phyloP scores from a whole-genome alignment of 2,888 invertebrate species.

The Eristalis arbustorum region DNA sequence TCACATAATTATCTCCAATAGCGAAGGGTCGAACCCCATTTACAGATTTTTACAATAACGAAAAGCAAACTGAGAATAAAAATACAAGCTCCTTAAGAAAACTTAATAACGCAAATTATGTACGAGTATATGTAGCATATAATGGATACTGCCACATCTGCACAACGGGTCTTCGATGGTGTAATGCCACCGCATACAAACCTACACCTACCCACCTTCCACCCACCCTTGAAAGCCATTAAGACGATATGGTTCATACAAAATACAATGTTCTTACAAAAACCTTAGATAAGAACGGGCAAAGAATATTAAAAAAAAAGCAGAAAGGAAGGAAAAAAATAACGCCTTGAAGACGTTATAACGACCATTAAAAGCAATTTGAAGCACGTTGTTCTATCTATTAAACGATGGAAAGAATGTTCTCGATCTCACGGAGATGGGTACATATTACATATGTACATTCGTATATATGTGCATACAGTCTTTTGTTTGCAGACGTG shows the following conservation, averaged over 20 bases:
- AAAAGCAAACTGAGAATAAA: conserved; percentile 34
- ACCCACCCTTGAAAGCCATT: conserved; percentile 61
- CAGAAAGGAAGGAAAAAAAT: conserved; percentile 29
- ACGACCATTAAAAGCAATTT: conserved; percentile 73
- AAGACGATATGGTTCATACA: conserved; percentile 68
- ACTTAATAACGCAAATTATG: conserved; percentile 57
- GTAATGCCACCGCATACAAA: conserved; percentile 24
- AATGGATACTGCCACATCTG: conserved; percentile 41
- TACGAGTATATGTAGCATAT: not conserved
- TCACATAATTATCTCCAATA: conserved; percentile 59
- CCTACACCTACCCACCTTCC: conserved; percentile 1
- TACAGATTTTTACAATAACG: conserved; percentile 34
- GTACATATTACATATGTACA: conserved; percentile 21
- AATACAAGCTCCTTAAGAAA: conserved; percentile 47
- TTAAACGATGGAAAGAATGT: conserved; percentile 66
- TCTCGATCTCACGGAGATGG: conserved; percentile 27
- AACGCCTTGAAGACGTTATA: conserved; percentile 70
- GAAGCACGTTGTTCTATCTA: conserved; percentile 74
- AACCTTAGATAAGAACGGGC: conserved; percentile 57
- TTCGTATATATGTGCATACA: not conserved
- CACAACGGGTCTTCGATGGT: conserved; percentile 32
- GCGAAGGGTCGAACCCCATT: conserved; percentile 29
- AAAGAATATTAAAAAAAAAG: conserved; percentile 48
- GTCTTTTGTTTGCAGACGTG: not conserved
- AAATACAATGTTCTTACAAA: conserved; percentile 67